A percentile compares a stretch with the other conserved stretches of the same genome.
phyloP scores from a whole-genome alignment of 1,140 invertebrate genomes.

The Drosophila pseudoananassae region DNA sequence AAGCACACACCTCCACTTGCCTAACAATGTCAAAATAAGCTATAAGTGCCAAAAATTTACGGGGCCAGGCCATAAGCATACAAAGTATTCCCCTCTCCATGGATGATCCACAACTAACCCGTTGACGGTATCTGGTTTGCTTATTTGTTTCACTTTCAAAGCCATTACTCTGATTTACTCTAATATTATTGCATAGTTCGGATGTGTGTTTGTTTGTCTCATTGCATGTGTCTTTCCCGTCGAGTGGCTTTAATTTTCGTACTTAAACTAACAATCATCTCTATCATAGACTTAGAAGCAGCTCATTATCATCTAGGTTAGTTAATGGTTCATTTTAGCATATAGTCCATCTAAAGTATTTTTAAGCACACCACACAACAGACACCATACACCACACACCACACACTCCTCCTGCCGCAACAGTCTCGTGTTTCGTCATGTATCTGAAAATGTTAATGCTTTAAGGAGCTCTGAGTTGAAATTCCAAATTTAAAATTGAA shows the following conservation, averaged over 20 bases:
- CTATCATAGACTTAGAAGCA: constrained; percentile 22
- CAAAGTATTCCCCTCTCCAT: constrained; percentile 3
- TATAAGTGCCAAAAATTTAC: constrained; percentile 45
- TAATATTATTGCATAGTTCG: constrained; percentile 55
- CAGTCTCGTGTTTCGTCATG: constrained; percentile 46
- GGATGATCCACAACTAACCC: constrained; percentile 56
- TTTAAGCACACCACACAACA: constrained; percentile 46
- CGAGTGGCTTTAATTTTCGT: constrained; percentile 48
- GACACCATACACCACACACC: constrained; percentile 10
- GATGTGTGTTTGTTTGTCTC: constrained; percentile 59
- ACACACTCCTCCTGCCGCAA: constrained; percentile 2
- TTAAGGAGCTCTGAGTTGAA: constrained; percentile 19
- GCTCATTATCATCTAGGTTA: constrained; percentile 48
- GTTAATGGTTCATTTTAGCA: constrained; percentile 4
- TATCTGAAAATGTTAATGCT: constrained; percentile 19
- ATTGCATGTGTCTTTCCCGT: constrained; percentile 54
- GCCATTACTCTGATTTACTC: constrained; percentile 42
- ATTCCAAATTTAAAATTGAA: constrained; percentile 25
- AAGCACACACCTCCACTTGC: neutral
- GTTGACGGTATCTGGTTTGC: constrained; percentile 68
- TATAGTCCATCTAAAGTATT: constrained; percentile 14
- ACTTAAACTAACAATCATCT: constrained; percentile 25
- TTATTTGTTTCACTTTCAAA: constrained; percentile 42
- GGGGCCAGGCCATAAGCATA: constrained; percentile 50
- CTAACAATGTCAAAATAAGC: constrained; percentile 59